Evolutionary conservation across 2,888 invertebrate species (phyloP).

Genomic region (Thera britannica): DNA sequence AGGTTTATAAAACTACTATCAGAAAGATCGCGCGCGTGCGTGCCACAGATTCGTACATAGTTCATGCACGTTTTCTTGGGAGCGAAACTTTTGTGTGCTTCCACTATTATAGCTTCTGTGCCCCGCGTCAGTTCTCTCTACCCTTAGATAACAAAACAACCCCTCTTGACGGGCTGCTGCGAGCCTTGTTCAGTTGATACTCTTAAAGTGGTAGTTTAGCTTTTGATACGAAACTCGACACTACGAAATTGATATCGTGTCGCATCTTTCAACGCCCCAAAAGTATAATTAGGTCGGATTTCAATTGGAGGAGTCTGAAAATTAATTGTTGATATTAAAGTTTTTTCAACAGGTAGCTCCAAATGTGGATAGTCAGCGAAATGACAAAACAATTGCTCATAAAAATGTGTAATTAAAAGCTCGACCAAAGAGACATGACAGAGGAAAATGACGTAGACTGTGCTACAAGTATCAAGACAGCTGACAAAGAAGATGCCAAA

Average conservation of each 20-base stretch:
- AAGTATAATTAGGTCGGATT: neutral
- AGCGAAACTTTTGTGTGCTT: neutral
- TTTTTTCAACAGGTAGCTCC: slow-evolving; percentile 25
- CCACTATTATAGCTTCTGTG: slow-evolving; percentile 12
- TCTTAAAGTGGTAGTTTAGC: slow-evolving; percentile 15
- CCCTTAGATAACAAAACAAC: slow-evolving; percentile 43
- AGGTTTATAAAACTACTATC: no score
- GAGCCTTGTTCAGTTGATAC: slow-evolving; percentile 3
- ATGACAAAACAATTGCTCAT: slow-evolving; percentile 38
- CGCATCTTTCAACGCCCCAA: neutral
- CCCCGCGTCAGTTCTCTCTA: slow-evolving; percentile 46
- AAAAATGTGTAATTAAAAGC: slow-evolving; percentile 48
- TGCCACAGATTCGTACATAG: slow-evolving; percentile 12
- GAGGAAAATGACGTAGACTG: slow-evolving; percentile 67
- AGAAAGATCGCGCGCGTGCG: slow-evolving; percentile 10
- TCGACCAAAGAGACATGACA: slow-evolving; percentile 71
- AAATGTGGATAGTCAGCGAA: slow-evolving; percentile 22
- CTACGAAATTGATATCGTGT: neutral
- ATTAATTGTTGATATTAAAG: slow-evolving; percentile 12
- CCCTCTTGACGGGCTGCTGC: slow-evolving; percentile 37
- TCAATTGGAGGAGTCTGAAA: neutral
- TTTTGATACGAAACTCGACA: slow-evolving; percentile 8
- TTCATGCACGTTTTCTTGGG: neutral
- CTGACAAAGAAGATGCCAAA: slow-evolving; percentile 51
- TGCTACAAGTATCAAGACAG: slow-evolving; percentile 54